Conservation (phyloP, 1,140 invertebrate species). For the Camponotus vicinus region DNA sequence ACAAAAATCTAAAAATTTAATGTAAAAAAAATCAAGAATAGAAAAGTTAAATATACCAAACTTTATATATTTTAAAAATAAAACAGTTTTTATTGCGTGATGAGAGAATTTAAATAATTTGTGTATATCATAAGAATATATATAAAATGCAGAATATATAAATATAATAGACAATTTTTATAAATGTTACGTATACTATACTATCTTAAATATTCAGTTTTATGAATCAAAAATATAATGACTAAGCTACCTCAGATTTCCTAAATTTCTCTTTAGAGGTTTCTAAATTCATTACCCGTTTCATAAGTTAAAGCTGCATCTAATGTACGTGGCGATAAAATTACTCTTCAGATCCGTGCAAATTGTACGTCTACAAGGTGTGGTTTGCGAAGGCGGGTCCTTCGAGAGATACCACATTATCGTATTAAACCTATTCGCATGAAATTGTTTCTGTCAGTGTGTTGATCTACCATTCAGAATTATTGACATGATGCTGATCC, state of each 20-base stretch:
- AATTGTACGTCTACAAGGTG: not conserved
- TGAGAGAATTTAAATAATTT: too few relatives aligned
- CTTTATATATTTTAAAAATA: not conserved
- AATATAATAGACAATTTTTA: not conserved
- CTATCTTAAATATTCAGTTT: not conserved
- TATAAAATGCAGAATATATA: not conserved
- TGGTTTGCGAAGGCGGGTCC: not conserved
- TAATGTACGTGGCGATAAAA: not conserved
- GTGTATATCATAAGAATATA: too few relatives aligned
- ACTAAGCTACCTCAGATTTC: not conserved
- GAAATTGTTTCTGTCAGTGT: slow-evolving; percentile 4
- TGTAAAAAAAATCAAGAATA: not conserved
- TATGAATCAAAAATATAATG: not conserved
- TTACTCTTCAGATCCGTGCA: not conserved
- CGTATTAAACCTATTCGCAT: not conserved
- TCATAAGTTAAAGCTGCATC: not conserved
- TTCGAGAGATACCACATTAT: not conserved
- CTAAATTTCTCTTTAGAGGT: not conserved
- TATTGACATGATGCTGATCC: slow-evolving; percentile 19
- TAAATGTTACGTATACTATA: not conserved
- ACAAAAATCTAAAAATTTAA: too few relatives aligned
- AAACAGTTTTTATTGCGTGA: not conserved
- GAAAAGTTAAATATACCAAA: not conserved
- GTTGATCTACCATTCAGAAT: slow-evolving; percentile 27
- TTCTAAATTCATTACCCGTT: not conserved